Evolutionary conservation across 64 coral and sea anemone genomes (phyloP), one percentile per base, ranked within the genome.

Genomic region (Montipora foliosa): DNA sequence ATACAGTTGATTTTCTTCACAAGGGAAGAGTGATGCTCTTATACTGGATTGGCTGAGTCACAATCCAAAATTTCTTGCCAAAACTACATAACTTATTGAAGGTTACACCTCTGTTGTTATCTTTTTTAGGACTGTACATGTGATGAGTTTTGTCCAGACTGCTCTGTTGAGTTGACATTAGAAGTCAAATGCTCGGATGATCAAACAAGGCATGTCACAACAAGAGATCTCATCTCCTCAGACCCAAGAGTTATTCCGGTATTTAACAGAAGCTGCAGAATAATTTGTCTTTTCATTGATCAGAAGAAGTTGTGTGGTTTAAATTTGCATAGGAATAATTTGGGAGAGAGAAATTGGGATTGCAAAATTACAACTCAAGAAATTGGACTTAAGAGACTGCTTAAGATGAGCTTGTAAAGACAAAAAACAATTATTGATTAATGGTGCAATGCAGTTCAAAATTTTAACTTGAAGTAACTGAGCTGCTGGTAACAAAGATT

Each of bases 81-180:
- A 37, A 37, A 37, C 1, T 37, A 37, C 37, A 37, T 37, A 2
- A 37, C 37, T 37, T 37, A 37, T 37, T 37, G 1, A 37, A 37
- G 37, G 2, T 37, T 37, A 37, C 37, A 37, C 37, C 37, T 2
- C 1, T 37, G 37, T 37, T 37, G 37, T 5, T 47, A 71, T 22
- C 79, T 17, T 67, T 69, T 66, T 11, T 72, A 99, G 98, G 98
- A 99, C 70, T 99, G 98, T n/a, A 90, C 92, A 6, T 99, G 98
- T 95, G 98, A 92, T 24, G 95, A 99, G 60, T 99, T 99, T 75
- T 99, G 98, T 93, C 70, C 74, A 16, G 98, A 99, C 21, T 99
- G 98, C 62, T 99, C 98, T 59, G 95, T 99, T 49, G 98, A 99
- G 44, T 89, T 99, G n/a, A 99, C 89, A n/a, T 84, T 99, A 20